Base-by-base conservation (phyloP, 2,797 vertebrate species). In the Takifugu ocellatus region DNA sequence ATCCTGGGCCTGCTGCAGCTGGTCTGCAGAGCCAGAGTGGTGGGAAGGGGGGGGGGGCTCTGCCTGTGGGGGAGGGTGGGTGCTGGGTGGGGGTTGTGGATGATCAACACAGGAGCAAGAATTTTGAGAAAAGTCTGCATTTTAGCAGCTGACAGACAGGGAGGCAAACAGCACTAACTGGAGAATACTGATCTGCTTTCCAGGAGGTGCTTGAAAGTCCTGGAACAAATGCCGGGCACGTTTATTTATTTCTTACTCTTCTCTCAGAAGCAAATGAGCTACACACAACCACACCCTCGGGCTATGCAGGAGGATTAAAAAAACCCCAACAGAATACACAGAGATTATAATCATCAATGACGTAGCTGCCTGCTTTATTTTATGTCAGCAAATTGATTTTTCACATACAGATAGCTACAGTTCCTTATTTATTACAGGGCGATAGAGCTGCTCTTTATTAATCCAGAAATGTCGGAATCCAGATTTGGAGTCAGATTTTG, bases 81-180 rank as follows among this genome's bases (percentile, higher is more conserved):
- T 54, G 66, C 42, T 25, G 50, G 59, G 45, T 29, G 61, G 61
- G 70, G 75, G 63, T 57, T 71, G 75, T 77, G 73, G 70, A 63
- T 68, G 61, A 77, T 75, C 69, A 61, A 71, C 70, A 63, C 46
- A 54, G 51, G 62, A 77, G 73, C 65, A 79, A 68, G 77, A 77
- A 73, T 85, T 39, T 76, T 75, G 57, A 79, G 68, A 68, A 72
- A 71, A 81, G 80, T 81, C 31, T 68, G 61, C 63, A 51, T 82
- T 72, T 68, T 44, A 62, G 62, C 65, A 56, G 46, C 17, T 21
- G 10, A 24, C n/a, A 12, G 64, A 47, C 59, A 53, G 10, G 46
- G 15, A 16, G 64, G 51, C 55, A 53, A 12, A 21, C 49, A 25
- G 49, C 36, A 14, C 62, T 49, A 49, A 62, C 48, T 51, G 31